Evolutionary conservation across 2,888 invertebrate species (phyloP).

Genomic region (Omphaloscelis lunosa): DNA sequence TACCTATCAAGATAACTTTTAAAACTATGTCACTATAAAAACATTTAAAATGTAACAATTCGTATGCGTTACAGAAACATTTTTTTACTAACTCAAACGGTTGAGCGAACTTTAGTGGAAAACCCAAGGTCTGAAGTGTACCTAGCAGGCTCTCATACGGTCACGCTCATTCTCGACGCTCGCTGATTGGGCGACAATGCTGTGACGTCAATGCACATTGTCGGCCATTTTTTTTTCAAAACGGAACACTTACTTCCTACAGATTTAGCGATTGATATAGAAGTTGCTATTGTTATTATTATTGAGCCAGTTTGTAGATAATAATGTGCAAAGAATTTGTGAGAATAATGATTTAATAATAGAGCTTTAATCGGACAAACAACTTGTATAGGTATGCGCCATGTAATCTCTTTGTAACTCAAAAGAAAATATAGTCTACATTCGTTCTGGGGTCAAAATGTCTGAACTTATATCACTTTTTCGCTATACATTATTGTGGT

Average conservation of each 20-base stretch:
- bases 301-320: neutral
- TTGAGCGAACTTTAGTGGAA: constrained; percentile 70
- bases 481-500: constrained; percentile 4
- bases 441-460: constrained; percentile 29
- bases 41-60: constrained; percentile 56
- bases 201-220: constrained; percentile 73
- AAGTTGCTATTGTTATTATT: constrained; percentile 47
- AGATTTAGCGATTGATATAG: constrained; percentile 45
- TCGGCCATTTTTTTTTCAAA: constrained; percentile 63
- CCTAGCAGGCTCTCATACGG: constrained; percentile 72
- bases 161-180: constrained; percentile 70
- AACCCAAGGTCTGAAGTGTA: constrained; percentile 87
- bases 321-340: neutral
- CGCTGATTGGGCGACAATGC: constrained; percentile 65
- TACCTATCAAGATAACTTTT: constrained; percentile 7
- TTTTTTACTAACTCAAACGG: constrained; percentile 55
- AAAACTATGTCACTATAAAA: constrained; percentile 32
- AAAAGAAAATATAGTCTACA: constrained; percentile 17
- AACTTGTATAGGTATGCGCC: neutral
- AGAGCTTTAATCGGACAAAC: neutral
- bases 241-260: constrained; percentile 70
- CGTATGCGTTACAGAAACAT: constrained; percentile 49
- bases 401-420: neutral
- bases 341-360: neutral
- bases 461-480: constrained; percentile 34